Evolutionary conservation across 2,888 invertebrate species (phyloP).

Genomic region (Pandemis cinnamomeana): DNA sequence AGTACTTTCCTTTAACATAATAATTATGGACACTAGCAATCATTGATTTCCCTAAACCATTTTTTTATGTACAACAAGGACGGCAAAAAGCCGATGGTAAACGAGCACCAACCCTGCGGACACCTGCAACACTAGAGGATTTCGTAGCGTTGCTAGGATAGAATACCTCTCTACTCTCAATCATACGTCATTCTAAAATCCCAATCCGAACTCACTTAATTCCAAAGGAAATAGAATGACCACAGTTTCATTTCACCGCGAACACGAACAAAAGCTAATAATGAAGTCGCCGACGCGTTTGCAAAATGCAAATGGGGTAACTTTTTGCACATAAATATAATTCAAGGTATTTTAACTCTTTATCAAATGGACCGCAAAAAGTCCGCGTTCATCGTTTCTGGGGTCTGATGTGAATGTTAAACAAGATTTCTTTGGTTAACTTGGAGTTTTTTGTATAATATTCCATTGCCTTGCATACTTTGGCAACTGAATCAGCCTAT

Average conservation of each 20-base stretch:
- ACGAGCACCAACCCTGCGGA: too few relatives aligned
- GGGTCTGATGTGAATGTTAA: constrained; percentile 14
- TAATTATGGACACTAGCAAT: too few relatives aligned
- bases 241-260: background rate
- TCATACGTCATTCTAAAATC: too few relatives aligned
- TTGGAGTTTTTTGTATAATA: background rate
- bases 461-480: background rate
- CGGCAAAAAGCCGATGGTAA: too few relatives aligned
- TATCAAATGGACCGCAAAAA: constrained; percentile 35
- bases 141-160: too few relatives aligned
- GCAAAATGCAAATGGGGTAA: constrained; percentile 7
- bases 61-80: too few relatives aligned
- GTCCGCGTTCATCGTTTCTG: constrained; percentile 24
- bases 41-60: too few relatives aligned
- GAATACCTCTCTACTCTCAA: too few relatives aligned
- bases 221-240: background rate
- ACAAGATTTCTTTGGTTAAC: constrained; percentile 12
- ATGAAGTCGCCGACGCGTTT: constrained; percentile 3
- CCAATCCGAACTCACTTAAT: too few relatives aligned
- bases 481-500: background rate
- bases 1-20: too few relatives aligned
- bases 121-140: too few relatives aligned
- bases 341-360: constrained; percentile 34
- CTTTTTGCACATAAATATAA: constrained; percentile 26
- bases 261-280: constrained; percentile 19